Base-by-base conservation (phyloP, 1,140 invertebrate species). In the Maniola jurtina region DNA sequence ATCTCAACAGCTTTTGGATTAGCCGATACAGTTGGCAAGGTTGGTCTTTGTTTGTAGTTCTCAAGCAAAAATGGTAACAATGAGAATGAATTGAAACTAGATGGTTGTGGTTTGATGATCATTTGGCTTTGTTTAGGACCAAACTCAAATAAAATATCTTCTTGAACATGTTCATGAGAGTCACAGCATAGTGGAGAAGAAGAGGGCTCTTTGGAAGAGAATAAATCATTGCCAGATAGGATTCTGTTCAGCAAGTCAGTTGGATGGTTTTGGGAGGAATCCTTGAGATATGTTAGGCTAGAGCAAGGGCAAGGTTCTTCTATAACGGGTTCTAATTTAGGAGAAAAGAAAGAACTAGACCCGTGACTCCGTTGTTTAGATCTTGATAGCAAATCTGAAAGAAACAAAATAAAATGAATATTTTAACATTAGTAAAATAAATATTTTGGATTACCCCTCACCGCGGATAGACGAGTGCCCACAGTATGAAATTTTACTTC, bases 71-170 rank as follows among this genome's bases (percentile, higher is more conserved):
- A 68, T 6, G 80, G 75, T 11, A 75, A 63, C 33, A 73, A 75
- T 60, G 68, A 58, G 13, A 64, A 64, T 45, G 14, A 38, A 50
- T 67, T 72, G 1, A 14, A 52, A 25, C 25, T 15, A 52, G 48
- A 52, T 25, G 10, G 0, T 57, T 62, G 50, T 36, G 70, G 34
- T 55, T 71, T 68, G 25, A 14, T 47, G 7, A 48, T n/a, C 34
- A 60, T 45, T 55, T 68, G 66, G 52, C 40, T 69, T 71, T 76
- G 59, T 50, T 81, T 85, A 5, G 82, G 74, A 2, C 71, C 68
- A 13, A 85, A 77, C 63, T 88, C 83, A 0, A 88, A 76, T 42
- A 81, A 63, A 11, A 88, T 66, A 16, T 86, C 82, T 61, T 88
- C 86, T 6, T 77, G 75, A 0, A 80, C 63, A 50, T 81, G 73